Evolutionary conservation across 1,140 invertebrate species (phyloP).

Genomic region (Andrena cerasifolii): DNA sequence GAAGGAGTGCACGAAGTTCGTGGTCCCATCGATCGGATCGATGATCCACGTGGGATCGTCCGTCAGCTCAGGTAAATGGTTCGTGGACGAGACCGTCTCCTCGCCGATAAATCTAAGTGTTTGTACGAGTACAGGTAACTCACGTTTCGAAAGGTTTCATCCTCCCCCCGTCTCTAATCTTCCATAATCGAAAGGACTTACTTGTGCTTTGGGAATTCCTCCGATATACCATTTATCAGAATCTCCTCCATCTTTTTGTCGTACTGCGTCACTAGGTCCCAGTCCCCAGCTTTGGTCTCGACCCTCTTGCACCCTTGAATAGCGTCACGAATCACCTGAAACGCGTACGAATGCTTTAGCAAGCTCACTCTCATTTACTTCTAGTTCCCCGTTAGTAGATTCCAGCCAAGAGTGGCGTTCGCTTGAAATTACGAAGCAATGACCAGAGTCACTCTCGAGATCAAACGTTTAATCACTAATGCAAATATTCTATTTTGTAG

Average conservation of each 20-base stretch:
- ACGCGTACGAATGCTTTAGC: not conserved
- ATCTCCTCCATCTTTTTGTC: constrained; percentile 91
- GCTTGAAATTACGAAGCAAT: no score
- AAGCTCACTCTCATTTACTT: not conserved
- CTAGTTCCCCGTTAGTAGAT: not conserved
- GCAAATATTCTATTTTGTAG: not conserved
- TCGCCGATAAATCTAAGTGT: constrained; percentile 91
- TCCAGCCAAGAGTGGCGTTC: no score
- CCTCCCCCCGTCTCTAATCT: not conserved
- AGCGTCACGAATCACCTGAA: constrained; percentile 72
- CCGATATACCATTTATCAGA: constrained; percentile 85
- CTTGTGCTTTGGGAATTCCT: constrained; percentile 89
- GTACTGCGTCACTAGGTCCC: constrained; percentile 92
- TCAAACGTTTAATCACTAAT: no score
- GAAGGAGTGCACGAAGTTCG: constrained; percentile 88
- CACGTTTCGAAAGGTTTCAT: not conserved
- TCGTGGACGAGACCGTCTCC: constrained; percentile 87
- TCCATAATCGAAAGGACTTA: constrained; percentile 73
- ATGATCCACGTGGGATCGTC: constrained; percentile 95
- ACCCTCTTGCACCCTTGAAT: constrained; percentile 72
- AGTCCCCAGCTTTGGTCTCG: constrained; percentile 82
- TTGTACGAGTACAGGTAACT: not conserved
- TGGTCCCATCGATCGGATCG: constrained; percentile 90
- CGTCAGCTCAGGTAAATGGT: constrained; percentile 85
- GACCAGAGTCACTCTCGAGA: no score